phyloP scores from a whole-genome alignment of 2,888 invertebrate species.

The Osmoderma eremita region DNA sequence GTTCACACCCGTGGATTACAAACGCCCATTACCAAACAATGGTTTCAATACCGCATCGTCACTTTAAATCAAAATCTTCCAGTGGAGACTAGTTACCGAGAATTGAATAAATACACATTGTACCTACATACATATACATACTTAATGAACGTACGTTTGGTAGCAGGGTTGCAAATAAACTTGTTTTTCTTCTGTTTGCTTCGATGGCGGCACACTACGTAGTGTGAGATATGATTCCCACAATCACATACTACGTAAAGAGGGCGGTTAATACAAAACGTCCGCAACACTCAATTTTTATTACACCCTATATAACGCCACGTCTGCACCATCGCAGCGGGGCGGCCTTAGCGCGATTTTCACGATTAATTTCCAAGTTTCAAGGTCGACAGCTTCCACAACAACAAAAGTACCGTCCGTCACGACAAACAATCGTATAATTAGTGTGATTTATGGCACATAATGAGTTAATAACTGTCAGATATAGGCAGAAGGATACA shows the following conservation, averaged over 20 bases:
- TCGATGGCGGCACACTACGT: too few relatives aligned
- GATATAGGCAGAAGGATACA: slow-evolving; percentile 58
- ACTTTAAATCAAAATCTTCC: slow-evolving; percentile 57
- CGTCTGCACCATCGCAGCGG: too few relatives aligned
- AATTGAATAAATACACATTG: slow-evolving; percentile 39
- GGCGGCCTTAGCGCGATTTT: too few relatives aligned
- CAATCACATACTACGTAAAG: too few relatives aligned
- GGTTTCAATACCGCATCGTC: slow-evolving; percentile 55
- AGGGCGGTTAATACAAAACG: too few relatives aligned
- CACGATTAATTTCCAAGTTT: neutral
- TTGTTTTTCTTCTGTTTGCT: slow-evolving; percentile 22
- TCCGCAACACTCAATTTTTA: too few relatives aligned
- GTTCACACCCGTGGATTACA: slow-evolving; percentile 58
- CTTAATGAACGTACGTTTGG: too few relatives aligned
- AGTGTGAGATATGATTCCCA: too few relatives aligned
- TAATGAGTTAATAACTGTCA: slow-evolving; percentile 61
- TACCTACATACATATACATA: slow-evolving; percentile 18
- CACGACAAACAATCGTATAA: slow-evolving; percentile 56
- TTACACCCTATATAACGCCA: too few relatives aligned
- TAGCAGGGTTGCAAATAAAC: too few relatives aligned
- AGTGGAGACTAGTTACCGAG: neutral
- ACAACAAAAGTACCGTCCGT: slow-evolving; percentile 19
- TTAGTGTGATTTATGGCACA: slow-evolving; percentile 59
- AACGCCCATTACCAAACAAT: slow-evolving; percentile 58
- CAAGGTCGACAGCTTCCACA: slow-evolving; percentile 4